Evolutionary conservation across 2,888 invertebrate species (phyloP).

Genomic region (Andrena bucephala): DNA sequence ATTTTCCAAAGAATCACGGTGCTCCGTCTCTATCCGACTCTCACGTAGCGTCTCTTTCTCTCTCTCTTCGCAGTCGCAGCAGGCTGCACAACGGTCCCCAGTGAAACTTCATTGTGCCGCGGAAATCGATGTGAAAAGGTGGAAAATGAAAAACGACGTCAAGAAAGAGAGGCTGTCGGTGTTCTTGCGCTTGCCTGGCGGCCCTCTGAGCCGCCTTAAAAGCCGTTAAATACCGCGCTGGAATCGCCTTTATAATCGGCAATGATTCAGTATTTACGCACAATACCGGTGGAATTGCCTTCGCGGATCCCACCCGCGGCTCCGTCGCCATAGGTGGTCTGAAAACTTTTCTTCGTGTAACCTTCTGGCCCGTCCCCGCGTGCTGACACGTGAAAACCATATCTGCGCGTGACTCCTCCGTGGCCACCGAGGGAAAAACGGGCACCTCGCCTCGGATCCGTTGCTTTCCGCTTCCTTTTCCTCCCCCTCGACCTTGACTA

Average conservation of each 20-base stretch:
- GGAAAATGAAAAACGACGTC: slow-evolving; percentile 77
- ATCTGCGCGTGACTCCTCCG: slow-evolving; percentile 49
- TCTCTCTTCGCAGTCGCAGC: slow-evolving; percentile 12
- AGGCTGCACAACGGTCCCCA: slow-evolving; percentile 42
- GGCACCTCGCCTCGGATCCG: slow-evolving; percentile 15
- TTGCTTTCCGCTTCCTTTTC: slow-evolving; percentile 43
- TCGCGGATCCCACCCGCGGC: slow-evolving; percentile 76
- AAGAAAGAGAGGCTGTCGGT: slow-evolving; percentile 45
- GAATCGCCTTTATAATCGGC: slow-evolving; percentile 67
- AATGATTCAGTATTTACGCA: slow-evolving; percentile 82
- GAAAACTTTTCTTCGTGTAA: slow-evolving; percentile 58
- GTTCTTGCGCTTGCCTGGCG: slow-evolving; percentile 52
- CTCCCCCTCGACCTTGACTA: slow-evolving; percentile 55
- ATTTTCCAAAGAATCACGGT: slow-evolving; percentile 65
- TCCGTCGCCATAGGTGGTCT: slow-evolving; percentile 77
- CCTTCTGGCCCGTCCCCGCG: slow-evolving; percentile 11
- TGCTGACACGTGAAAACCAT: slow-evolving; percentile 44
- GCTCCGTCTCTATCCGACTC: background rate
- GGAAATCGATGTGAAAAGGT: slow-evolving; percentile 75
- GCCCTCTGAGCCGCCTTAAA: slow-evolving; percentile 70
- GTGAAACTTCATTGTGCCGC: slow-evolving; percentile 72
- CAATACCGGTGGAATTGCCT: slow-evolving; percentile 80
- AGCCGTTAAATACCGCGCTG: slow-evolving; percentile 79
- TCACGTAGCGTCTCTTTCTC: background rate
- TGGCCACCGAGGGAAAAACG: slow-evolving; percentile 7